These are phyloP conservation scores for Dinocampus coccinellae DNA, from an alignment of 2,888 invertebrate genomes.

Conservation along the genomic window DNA sequence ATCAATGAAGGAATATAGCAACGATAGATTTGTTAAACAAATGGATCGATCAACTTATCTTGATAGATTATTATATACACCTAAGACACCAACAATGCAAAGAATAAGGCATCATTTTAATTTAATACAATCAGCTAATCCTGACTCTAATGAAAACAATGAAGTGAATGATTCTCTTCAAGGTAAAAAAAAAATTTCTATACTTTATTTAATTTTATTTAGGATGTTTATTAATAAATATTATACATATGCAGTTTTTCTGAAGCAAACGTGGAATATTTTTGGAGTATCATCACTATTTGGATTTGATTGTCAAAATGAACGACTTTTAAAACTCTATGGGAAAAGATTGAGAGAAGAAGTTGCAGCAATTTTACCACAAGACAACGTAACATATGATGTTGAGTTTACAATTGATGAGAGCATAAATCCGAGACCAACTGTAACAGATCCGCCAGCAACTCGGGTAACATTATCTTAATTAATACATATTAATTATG, in stretches of 20 bases:
- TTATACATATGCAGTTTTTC: constrained; percentile 51
- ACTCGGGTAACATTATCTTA: constrained; percentile 49
- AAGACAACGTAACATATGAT: constrained; percentile 58
- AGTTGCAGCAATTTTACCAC: constrained; percentile 53
- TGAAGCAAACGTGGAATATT: constrained; percentile 62
- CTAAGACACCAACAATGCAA: constrained; percentile 2
- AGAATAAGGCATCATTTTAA: constrained; percentile 27
- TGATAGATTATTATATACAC: neutral
- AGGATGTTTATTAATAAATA: neutral
- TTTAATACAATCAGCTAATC: neutral
- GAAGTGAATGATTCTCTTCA: constrained; percentile 11
- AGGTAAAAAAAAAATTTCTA: constrained; percentile 12
- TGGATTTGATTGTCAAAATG: constrained; percentile 53
- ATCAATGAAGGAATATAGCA: no score
- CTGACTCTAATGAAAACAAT: constrained; percentile 5
- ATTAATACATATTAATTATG: neutral
- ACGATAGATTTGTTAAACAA: no score
- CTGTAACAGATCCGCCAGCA: constrained; percentile 49
- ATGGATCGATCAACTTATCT: no score
- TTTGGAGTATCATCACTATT: constrained; percentile 63
- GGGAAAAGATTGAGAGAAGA: constrained; percentile 62
- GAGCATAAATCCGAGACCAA: constrained; percentile 43
- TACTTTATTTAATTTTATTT: neutral
- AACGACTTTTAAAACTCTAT: constrained; percentile 61
- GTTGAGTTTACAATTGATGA: constrained; percentile 52